Evolutionary conservation across 2,888 invertebrate genomes (phyloP), one percentile per base, ranked within the genome.

Genomic region (Ptycholaimellus sp.): DNA sequence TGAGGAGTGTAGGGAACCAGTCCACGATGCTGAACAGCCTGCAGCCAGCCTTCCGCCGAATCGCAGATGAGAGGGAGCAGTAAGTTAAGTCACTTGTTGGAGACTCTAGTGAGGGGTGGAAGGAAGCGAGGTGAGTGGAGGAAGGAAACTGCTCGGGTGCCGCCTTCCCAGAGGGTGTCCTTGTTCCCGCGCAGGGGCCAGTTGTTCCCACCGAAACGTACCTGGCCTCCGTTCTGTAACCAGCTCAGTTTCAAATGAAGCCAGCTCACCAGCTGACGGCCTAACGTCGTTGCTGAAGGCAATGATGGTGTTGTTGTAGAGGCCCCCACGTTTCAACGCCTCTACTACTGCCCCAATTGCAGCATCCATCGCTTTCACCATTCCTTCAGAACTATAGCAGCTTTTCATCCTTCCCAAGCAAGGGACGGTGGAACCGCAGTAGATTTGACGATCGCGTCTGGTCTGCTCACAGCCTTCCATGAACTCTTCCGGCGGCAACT

Each of bases 251-350:
- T 7, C 27, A 4, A n/a, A n/a, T n/a, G n/a, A n/a, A 29, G 34
- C 20, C 6, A 9, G 4, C 7, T n/a, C 11, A 18, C 13, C 13
- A 30, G 20, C 13, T 17, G 6, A 13, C 17, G 33, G 79, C 1
- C 82, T 81, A 56, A 85, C 85, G 56, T 85, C 87, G 11, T 80
- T 74, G 46, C 75, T 70, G 56, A 85, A 87, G 1, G 80, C 59
- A 36, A 87, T 68, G 32, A 87, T 70, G 1, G 80, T 75, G 54
- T 83, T 74, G 30, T 77, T 64, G 44, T 83, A 62, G 61, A 81
- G 72, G 2, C 67, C 65, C 40, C 69, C 70, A 0, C 68, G 56
- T 36, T 69, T 63, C 37, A 87, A 61, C 3, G 75, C 71, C 34
- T 67, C 56, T 1, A 80, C 66, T 13, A 85, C 69, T 27, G 70